These are phyloP conservation scores for Synchiropus splendidus DNA, from an alignment of 2,113 vertebrate genomes.

Conservation along the genomic window DNA sequence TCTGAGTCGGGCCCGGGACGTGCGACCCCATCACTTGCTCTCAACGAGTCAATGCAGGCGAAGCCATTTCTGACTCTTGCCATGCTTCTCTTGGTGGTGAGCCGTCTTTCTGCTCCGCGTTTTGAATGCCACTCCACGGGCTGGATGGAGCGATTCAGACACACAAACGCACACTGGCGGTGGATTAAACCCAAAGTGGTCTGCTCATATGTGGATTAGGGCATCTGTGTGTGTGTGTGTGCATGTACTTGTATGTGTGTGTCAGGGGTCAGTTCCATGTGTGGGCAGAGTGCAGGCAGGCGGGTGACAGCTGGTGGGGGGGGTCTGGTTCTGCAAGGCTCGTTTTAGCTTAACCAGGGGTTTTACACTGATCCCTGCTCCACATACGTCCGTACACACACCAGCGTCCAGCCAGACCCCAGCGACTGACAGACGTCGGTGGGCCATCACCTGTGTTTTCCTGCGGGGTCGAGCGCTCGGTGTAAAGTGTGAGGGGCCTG, in stretches of 20 bases:
- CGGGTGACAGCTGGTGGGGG: slow-evolving; percentile 53
- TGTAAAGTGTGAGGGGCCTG: slow-evolving; percentile 6
- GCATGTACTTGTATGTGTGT: slow-evolving; percentile 17
- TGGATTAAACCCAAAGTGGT: slow-evolving; percentile 52
- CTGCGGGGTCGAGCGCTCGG: slow-evolving; percentile 8
- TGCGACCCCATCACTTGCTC: too few relatives aligned
- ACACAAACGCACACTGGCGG: too few relatives aligned
- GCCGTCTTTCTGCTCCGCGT: too few relatives aligned
- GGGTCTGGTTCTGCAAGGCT: slow-evolving; percentile 23
- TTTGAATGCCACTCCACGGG: too few relatives aligned
- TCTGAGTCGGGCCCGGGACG: too few relatives aligned
- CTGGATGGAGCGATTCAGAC: too few relatives aligned
- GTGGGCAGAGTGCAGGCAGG: slow-evolving; percentile 31
- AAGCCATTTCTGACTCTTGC: too few relatives aligned
- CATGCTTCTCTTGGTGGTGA: too few relatives aligned
- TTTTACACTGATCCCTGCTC: slow-evolving; percentile 58
- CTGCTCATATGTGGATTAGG: slow-evolving; percentile 53
- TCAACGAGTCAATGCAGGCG: too few relatives aligned
- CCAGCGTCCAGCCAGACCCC: neutral
- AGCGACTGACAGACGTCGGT: too few relatives aligned
- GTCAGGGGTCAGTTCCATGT: slow-evolving; percentile 34
- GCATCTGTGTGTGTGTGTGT: slow-evolving; percentile 14
- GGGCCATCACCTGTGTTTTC: too few relatives aligned
- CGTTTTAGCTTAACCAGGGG: slow-evolving; percentile 48
- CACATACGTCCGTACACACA: slow-evolving; percentile 25